Conservation (phyloP, 2,113 vertebrate genomes). For the Chitala chitala region DNA sequence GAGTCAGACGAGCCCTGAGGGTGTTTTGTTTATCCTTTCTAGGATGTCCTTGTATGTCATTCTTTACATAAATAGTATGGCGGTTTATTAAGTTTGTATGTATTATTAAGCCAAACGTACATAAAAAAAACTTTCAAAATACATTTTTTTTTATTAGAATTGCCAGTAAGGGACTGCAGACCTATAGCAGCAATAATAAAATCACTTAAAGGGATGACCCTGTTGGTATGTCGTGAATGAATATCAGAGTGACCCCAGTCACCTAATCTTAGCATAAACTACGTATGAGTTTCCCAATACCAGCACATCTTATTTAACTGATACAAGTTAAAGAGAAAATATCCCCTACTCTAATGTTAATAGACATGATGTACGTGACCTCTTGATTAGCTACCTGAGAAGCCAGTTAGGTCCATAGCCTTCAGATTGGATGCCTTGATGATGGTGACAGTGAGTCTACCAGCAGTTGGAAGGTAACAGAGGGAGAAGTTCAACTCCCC, state of each 20-base stretch:
- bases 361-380: background rate
- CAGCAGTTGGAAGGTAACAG: constrained; percentile 83
- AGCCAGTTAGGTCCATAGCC: constrained; percentile 86
- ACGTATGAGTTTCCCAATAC: too few species aligned
- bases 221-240: too few species aligned
- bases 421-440: constrained; percentile 85
- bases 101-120: too few species aligned
- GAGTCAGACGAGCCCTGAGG: too few species aligned
- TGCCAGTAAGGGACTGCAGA: background rate
- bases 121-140: too few species aligned
- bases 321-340: background rate
- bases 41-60: too few species aligned
- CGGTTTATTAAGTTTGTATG: too few species aligned
- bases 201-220: background rate
- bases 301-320: background rate
- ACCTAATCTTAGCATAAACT: too few species aligned
- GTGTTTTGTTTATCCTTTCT: too few species aligned
- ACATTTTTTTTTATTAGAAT: background rate
- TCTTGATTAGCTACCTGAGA: constrained; percentile 52
- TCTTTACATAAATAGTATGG: too few species aligned
- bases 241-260: too few species aligned
- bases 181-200: background rate
- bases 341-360: background rate
- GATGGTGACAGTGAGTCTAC: constrained; percentile 79
- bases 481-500: constrained; percentile 86